phyloP scores from a whole-genome alignment of 2,797 vertebrate species.

The Oreochromis grahami region DNA sequence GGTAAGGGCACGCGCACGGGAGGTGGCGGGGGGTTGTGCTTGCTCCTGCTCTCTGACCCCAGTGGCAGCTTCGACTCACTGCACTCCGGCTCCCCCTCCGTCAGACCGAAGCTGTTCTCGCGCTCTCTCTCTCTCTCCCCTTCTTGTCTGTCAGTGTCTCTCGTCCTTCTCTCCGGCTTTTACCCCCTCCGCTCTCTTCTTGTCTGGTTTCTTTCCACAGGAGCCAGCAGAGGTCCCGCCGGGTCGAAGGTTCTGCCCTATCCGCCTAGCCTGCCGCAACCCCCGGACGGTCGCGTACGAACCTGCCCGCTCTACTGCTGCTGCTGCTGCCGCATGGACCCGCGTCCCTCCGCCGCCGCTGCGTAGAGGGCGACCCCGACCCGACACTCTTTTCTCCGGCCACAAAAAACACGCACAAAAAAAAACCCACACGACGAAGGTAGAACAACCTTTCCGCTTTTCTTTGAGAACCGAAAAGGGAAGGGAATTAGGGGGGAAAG shows the following conservation, averaged over 20 bases:
- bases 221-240: slow-evolving; percentile 81
- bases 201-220: slow-evolving; percentile 69
- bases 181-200: slow-evolving; percentile 34
- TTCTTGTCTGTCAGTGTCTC: slow-evolving; percentile 68
- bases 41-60: slow-evolving; percentile 80
- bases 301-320: slow-evolving; percentile 46
- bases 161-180: slow-evolving; percentile 64
- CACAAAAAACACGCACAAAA: slow-evolving; percentile 57
- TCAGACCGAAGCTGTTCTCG: slow-evolving; percentile 69
- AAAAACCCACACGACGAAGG: slow-evolving; percentile 59
- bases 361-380: slow-evolving; percentile 83
- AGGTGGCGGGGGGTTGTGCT: slow-evolving; percentile 69
- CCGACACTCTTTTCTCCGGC: slow-evolving; percentile 74
- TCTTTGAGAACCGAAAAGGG: slow-evolving; percentile 60
- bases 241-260: slow-evolving; percentile 95
- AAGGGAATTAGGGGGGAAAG: background rate
- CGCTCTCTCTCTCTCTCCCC: slow-evolving; percentile 37
- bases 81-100: slow-evolving; percentile 75
- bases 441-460: slow-evolving; percentile 77
- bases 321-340: slow-evolving; percentile 79
- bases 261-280: slow-evolving; percentile 73
- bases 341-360: slow-evolving; percentile 59
- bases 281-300: slow-evolving; percentile 57
- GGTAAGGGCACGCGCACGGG: slow-evolving; percentile 50
- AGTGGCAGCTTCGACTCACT: slow-evolving; percentile 83